Conservation (phyloP, 2,888 invertebrate genomes). For the Melikaiella ostensackeni region DNA sequence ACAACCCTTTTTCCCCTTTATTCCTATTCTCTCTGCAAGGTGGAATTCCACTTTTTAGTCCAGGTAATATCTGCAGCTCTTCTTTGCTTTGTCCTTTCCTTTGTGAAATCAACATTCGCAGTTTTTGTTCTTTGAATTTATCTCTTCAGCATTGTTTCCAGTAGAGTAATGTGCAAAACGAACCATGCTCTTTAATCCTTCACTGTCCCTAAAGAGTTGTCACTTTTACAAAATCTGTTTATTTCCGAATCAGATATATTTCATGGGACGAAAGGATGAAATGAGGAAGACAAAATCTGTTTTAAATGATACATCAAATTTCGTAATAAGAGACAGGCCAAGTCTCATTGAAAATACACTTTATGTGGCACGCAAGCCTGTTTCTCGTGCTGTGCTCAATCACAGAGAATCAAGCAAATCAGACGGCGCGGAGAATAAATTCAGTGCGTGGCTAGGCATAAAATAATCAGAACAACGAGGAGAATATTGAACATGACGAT, state of each 20-base stretch:
- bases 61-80: constrained; percentile 9
- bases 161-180: too few relatives aligned
- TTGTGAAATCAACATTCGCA: not conserved
- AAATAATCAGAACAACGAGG: constrained; percentile 29
- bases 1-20: constrained; percentile 50
- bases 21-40: constrained; percentile 53
- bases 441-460: constrained; percentile 31
- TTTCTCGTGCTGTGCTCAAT: constrained; percentile 30
- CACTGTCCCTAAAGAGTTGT: not conserved
- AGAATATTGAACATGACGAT: constrained; percentile 26
- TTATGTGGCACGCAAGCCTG: not conserved
- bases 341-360: constrained; percentile 5
- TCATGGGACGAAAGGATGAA: not conserved
- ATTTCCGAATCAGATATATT: not conserved
- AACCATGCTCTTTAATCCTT: not conserved
- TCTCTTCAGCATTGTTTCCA: not conserved
- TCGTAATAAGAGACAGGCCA: not conserved
- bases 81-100: not conserved
- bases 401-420: constrained; percentile 30
- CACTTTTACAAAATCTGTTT: not conserved
- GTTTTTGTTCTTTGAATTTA: not conserved
- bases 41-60: not conserved
- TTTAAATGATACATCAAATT: not conserved
- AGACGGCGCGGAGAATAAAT: constrained; percentile 23
- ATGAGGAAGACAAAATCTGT: not conserved